phyloP scores from a whole-genome alignment of 2,113 vertebrate genomes.

The Platanista minor region DNA sequence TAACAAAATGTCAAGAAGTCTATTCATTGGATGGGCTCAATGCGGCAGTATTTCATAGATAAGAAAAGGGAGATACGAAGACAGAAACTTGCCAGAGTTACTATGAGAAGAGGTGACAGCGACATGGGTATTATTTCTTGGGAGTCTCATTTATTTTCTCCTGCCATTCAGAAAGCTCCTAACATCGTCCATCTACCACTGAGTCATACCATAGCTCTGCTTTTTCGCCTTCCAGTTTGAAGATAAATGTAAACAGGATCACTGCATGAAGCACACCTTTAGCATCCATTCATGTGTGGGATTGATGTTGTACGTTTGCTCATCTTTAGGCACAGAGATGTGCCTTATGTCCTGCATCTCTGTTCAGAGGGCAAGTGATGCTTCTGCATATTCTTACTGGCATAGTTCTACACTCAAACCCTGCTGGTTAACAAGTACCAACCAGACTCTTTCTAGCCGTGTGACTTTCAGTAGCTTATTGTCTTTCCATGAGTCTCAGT shows the following conservation, averaged over 20 bases:
- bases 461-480: background rate
- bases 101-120: background rate
- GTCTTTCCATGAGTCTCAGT: background rate
- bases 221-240: background rate
- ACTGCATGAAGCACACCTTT: fast-evolving
- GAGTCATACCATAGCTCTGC: fast-evolving
- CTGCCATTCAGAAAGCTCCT: background rate
- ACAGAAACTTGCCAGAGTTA: background rate
- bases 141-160: background rate
- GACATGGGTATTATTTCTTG: background rate
- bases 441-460: background rate
- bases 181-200: fast-evolving
- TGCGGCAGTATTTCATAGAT: background rate
- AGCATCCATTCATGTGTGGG: fast-evolving
- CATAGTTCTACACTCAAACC: too few relatives aligned
- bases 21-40: background rate
- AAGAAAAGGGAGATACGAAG: background rate
- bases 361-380: fast-evolving
- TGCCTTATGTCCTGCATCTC: fast-evolving
- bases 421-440: background rate
- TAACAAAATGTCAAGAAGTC: background rate
- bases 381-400: background rate
- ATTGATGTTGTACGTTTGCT: fast-evolving
- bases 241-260: background rate
- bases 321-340: background rate